Evolutionary conservation across 2,113 vertebrate genomes (phyloP), one percentile per base, ranked within the genome.

Genomic region (Brevimyrus niger): DNA sequence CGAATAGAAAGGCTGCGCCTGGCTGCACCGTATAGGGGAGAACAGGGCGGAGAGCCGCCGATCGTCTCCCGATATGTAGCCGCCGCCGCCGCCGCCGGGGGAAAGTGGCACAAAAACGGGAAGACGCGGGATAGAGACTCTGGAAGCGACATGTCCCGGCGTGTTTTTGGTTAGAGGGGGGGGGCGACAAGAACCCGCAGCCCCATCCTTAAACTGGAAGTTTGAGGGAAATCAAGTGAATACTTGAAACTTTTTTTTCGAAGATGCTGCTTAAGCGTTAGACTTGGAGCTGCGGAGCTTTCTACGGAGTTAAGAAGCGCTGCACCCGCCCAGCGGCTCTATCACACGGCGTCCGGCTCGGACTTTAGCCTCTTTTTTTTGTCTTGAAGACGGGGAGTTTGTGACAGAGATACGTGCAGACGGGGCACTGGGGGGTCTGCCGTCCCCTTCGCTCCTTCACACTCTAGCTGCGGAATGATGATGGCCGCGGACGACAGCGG

Each of bases 401-500:
- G 55, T 27, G 44, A 51, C 6, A 15, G 15, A 35, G 85, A 47
- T 19, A 9, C n/a, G 85, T 13, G 85, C 23, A 31, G 48, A 35
- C 27, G 8, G n/a, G 88, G 46, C 23, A 19, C 27, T n/a, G 31
- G 61, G 61, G 35, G 48, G 88, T 31, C 47, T 10, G 87, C 55
- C 1, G n/a, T 35, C 69, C 47, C 19, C 76, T 35, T 35, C 27
- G 47, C 48, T 38, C 47, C 4, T 53, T 10, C 48, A 9, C n/a
- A 38, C 48, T n/a, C 15, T 17, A 38, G 42, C 82, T 23, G 44
- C 44, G 38, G 19, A 84, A 94, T 91, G 93, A 97, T 97, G 96
- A 98, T 98, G 97, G 97, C 97, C 91, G 94, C 95, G 93, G 97
- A 98, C 96, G 96, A 97, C 92, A 96, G 96, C 92, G 93, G 94